Evolutionary conservation across 2,888 invertebrate species (phyloP).

Genomic region (Marasmarcha lunaedactyla): DNA sequence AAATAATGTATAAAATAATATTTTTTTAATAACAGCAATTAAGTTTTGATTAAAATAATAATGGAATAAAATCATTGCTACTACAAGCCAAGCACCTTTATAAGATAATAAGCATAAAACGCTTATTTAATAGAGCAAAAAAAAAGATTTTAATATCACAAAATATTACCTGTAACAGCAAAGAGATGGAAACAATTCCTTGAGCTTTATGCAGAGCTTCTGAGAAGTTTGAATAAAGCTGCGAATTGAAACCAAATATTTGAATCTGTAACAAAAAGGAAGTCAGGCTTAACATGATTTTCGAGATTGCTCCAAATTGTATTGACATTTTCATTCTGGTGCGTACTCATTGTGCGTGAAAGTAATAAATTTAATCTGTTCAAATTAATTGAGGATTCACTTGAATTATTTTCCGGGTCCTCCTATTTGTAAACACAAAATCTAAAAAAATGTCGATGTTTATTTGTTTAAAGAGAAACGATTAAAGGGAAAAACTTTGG

Average conservation of each 20-base stretch:
- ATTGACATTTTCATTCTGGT: slow-evolving; percentile 1
- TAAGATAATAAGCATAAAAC: too few relatives aligned
- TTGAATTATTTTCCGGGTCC: slow-evolving; percentile 1
- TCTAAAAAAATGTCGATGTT: too few relatives aligned
- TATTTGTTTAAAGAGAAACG: too few relatives aligned
- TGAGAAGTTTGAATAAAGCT: slow-evolving; percentile 95
- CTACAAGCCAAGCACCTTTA: too few relatives aligned
- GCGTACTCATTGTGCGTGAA: slow-evolving; percentile 1
- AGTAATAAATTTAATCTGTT: slow-evolving; percentile 1
- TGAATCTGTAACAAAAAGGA: slow-evolving; percentile 84
- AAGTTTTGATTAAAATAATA: too few relatives aligned
- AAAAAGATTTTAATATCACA: not conserved
- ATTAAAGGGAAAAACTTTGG: too few relatives aligned
- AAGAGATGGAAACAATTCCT: slow-evolving; percentile 94
- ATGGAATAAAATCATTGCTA: too few relatives aligned
- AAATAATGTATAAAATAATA: too few relatives aligned
- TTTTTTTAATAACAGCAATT: too few relatives aligned
- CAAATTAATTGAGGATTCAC: slow-evolving; percentile 4
- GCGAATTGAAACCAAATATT: slow-evolving; percentile 98
- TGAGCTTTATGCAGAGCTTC: slow-evolving; percentile 94
- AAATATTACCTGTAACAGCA: slow-evolving; percentile 88
- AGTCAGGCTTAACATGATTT: slow-evolving; percentile 7
- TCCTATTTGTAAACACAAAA: not conserved
- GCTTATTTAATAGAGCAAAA: too few relatives aligned
- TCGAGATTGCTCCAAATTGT: slow-evolving; percentile 4